Base-by-base conservation (phyloP, 2,113 vertebrate species). In the Taxidea taxus region DNA sequence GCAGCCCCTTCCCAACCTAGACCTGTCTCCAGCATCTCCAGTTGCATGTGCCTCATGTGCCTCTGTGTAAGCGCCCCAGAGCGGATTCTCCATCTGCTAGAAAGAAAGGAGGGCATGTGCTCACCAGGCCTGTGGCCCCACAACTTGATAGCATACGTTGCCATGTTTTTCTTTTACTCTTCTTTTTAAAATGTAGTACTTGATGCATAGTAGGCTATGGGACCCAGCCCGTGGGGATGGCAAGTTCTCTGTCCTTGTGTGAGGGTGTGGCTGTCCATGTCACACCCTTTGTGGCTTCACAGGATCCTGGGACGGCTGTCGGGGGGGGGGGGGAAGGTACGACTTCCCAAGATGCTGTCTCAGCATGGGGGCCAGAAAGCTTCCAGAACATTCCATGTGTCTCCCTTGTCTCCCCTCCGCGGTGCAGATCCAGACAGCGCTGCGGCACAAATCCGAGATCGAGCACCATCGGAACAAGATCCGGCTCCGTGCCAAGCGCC, bases 381-480 rank as follows among this genome's bases (percentile, higher is more conserved):
- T 6, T 15, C 4, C 0, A 8, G 39, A 3, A 47, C 23, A 0
- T 34, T 20, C 18, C 0, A 10, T 0, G 1, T 2, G 7, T 75
- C 27, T 42, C 49, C 2, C 37, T 23, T 20, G 58, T 23, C 58
- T 58, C 31, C 4, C 2, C 58, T 47, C 1, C 0, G 18, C 44
- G 4, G 1, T 10, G 3, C 80, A 99, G 99, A 99, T 99, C 91
- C 99, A 99, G 97, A 99, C 99, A 2, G 99, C 99, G 0, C 95
- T 99, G 95, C 99, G 99, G 97, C 99, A 99, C 96, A 99, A 99
- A 97, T 99, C 99, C 0, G 99, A 99, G 98, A 99, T 99, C 0
- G 99, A 99, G 96, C 99, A 99, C 95, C 99, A 99, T 95, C 99
- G 99, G 60, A 99, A 99, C 98, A 99, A 99, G 98, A 99, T 99